Evolutionary conservation across 2,888 invertebrate species (phyloP), one percentile per base, ranked within the genome.

Genomic region (Clostera curtula): DNA sequence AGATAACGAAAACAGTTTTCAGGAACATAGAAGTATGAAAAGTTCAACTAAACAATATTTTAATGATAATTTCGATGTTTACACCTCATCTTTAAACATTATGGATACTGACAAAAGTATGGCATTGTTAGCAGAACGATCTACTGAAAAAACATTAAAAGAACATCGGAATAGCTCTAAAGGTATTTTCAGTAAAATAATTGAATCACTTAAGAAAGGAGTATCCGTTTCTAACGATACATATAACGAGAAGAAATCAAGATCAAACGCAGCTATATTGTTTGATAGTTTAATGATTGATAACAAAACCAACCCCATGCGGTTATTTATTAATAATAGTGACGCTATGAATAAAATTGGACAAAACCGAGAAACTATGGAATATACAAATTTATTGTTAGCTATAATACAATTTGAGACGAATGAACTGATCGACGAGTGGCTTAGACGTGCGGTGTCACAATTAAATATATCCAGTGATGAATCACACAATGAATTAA

Each of bases 321-420:
- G 30, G 3, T 9, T 7, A 11, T 41, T 29, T 3, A 32, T 19
- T 2, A 25, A 16, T 7, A 34, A 30, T 9, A 15, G 24, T 3
- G 31, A 41, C 1, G n/a, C n/a, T n/a, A n/a, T n/a, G n/a, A n/a
- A n/a, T n/a, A n/a, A n/a, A n/a, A n/a, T n/a, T n/a, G n/a, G n/a
- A n/a, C n/a, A n/a, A n/a, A n/a, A n/a, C n/a, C n/a, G n/a, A n/a
- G n/a, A n/a, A n/a, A n/a, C n/a, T n/a, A n/a, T n/a, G n/a, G 30
- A 30, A 1, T 39, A 39, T 8, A 54, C 37, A 17, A 54, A 45
- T 37, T 38, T 68, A 4, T 32, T 68, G 1, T 26, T 61, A 2
- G 57, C 65, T 4, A 42, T 68, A 25, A 51, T 67, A 10, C 53
- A 59, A 34, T 62, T 44, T 33, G 62, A 68, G 44, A 53, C 50